Percentiles rank a stretch among this genome's conserved stretches.
Conservation (phyloP, 1,140 invertebrate species). For the Eriocheir sinensis region DNA sequence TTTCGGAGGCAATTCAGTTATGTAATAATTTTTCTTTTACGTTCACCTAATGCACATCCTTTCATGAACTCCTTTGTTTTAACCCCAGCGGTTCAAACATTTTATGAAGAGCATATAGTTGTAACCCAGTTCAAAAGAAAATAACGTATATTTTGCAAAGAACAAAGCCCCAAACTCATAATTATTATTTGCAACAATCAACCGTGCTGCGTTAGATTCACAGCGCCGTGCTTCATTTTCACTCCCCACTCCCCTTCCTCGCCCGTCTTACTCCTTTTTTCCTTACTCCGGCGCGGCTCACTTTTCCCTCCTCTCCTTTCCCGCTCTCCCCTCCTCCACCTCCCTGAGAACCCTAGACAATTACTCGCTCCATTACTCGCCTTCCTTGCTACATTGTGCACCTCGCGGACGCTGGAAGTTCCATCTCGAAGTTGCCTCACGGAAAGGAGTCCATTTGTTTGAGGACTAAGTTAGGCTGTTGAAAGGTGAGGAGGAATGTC, state of each 20-base stretch:
- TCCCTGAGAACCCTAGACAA: background rate
- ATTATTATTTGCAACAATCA: too few species aligned
- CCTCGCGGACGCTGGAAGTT: background rate
- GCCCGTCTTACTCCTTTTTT: background rate
- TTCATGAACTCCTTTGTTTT: too few species aligned
- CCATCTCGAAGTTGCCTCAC: background rate
- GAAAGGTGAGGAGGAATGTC: background rate
- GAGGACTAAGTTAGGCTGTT: background rate
- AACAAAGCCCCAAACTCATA: too few species aligned
- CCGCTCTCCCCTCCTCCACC: background rate
- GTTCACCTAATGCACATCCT: too few species aligned
- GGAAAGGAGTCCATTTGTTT: constrained; percentile 3
- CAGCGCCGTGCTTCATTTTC: too few species aligned
- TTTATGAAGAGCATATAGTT: too few species aligned
- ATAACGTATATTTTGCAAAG: too few species aligned
- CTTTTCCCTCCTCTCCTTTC: background rate
- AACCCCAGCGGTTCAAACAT: too few species aligned
- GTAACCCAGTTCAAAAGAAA: too few species aligned
- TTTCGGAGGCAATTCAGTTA: too few species aligned
- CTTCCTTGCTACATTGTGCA: constrained; percentile 1
- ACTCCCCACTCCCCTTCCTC: background rate
- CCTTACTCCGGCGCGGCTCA: background rate
- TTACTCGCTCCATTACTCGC: constrained; percentile 11
- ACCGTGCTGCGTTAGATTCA: too few species aligned
- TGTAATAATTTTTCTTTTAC: too few species aligned